A percentile compares a stretch with the other conserved stretches of the same genome.
These are phyloP conservation scores for Intellagama lesueurii DNA, from an alignment of 2,797 vertebrate genomes.

Conservation along the genomic window DNA sequence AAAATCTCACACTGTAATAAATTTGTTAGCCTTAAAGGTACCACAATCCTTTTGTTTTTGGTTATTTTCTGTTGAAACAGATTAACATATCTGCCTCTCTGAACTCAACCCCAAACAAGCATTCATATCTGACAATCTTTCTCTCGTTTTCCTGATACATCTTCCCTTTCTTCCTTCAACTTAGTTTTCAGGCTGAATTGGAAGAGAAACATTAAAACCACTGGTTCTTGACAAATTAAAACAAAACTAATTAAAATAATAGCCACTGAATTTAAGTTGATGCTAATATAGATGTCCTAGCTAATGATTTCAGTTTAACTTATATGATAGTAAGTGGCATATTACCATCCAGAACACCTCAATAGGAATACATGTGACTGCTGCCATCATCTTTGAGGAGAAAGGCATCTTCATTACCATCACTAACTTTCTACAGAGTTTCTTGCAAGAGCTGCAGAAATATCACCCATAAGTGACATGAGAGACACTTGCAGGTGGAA, in stretches of 20 bases:
- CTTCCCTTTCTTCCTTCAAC: background rate
- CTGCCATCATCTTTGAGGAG: background rate
- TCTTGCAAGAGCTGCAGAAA: background rate
- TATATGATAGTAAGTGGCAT: background rate
- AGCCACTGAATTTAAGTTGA: background rate
- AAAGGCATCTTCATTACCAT: background rate
- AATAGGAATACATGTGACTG: background rate
- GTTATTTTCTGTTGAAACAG: too few species aligned
- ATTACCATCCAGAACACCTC: background rate
- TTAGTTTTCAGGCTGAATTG: background rate
- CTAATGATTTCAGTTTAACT: background rate
- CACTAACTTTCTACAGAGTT: background rate
- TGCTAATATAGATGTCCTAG: background rate
- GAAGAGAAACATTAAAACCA: background rate
- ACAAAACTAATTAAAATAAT: background rate
- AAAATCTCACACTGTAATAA: too few species aligned
- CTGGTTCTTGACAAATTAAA: background rate
- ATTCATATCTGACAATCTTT: background rate
- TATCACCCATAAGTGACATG: background rate
- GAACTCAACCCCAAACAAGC: background rate
- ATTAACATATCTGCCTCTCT: background rate
- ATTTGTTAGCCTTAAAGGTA: too few species aligned
- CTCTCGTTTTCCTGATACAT: background rate
- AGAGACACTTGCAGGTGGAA: background rate
- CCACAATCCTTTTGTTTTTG: too few species aligned